Evolutionary conservation across 2,888 invertebrate genomes (phyloP).

Genomic region (Drosophila pegasa): DNA sequence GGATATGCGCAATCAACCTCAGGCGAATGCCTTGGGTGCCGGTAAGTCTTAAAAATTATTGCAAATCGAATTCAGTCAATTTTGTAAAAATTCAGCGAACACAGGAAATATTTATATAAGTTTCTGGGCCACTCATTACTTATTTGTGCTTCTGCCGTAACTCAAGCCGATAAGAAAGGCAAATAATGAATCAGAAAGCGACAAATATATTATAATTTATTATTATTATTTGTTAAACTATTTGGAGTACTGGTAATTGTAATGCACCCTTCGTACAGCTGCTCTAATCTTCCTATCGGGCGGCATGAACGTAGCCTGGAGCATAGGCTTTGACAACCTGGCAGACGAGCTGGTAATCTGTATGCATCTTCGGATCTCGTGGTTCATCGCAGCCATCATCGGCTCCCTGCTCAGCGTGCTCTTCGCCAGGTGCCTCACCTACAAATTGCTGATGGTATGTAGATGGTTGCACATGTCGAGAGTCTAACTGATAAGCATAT

Average conservation of each 20-base stretch:
- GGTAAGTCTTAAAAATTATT: conserved; percentile 35
- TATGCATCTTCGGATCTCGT: conserved; percentile 63
- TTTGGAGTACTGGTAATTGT: neutral
- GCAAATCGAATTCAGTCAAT: neutral
- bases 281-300: conserved; percentile 73
- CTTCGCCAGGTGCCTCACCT: conserved; percentile 51
- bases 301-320: conserved; percentile 79
- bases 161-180: neutral
- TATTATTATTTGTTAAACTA: neutral
- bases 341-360: conserved; percentile 31
- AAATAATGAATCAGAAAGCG: neutral
- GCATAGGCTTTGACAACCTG: conserved; percentile 57
- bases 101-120: neutral
- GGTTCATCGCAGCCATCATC: conserved; percentile 74
- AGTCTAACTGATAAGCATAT: neutral
- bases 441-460: conserved; percentile 65
- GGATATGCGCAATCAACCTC: conserved; percentile 66
- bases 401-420: conserved; percentile 56
- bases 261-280: conserved; percentile 28
- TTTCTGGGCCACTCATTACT: neutral
- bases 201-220: too few species aligned
- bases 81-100: neutral
- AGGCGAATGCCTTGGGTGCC: conserved; percentile 67
- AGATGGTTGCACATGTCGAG: neutral
- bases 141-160: neutral